These are phyloP conservation scores for Sander vitreus DNA, from an alignment of 2,113 vertebrate genomes.

Conservation along the genomic window DNA sequence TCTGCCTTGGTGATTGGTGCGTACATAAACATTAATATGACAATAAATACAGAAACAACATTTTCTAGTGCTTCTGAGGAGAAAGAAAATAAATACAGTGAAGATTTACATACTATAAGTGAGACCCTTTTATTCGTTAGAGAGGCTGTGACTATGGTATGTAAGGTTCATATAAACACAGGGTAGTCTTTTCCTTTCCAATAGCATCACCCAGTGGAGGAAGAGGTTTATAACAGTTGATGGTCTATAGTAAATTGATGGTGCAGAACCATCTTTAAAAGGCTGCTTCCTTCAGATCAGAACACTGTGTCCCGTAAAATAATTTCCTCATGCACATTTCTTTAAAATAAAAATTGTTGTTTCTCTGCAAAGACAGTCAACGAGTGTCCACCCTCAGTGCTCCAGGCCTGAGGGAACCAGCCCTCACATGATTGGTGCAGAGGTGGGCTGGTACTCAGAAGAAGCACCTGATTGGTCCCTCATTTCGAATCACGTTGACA, in stretches of 20 bases:
- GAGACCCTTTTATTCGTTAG: neutral
- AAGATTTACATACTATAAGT: neutral
- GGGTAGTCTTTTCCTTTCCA: neutral
- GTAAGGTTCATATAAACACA: neutral
- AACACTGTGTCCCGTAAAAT: neutral
- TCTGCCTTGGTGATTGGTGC: no score
- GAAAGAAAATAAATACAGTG: neutral
- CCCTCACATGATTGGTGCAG: slow-evolving; percentile 45
- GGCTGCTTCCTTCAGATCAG: neutral
- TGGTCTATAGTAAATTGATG: neutral
- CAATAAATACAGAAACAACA: no score
- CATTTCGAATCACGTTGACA: neutral
- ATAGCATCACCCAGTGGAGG: slow-evolving; percentile 58
- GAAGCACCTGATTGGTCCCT: slow-evolving; percentile 38
- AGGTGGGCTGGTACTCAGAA: slow-evolving; percentile 39
- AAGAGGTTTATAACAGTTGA: neutral
- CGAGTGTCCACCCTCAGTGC: no score
- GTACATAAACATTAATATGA: no score
- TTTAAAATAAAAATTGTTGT: neutral
- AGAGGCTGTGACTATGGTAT: neutral
- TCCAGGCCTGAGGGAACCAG: neutral
- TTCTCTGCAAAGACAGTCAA: neutral
- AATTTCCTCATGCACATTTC: neutral
- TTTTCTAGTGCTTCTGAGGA: neutral
- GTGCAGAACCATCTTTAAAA: neutral